Base-by-base conservation (phyloP, 2,888 invertebrate species). In the Clepsis dumicolana region DNA sequence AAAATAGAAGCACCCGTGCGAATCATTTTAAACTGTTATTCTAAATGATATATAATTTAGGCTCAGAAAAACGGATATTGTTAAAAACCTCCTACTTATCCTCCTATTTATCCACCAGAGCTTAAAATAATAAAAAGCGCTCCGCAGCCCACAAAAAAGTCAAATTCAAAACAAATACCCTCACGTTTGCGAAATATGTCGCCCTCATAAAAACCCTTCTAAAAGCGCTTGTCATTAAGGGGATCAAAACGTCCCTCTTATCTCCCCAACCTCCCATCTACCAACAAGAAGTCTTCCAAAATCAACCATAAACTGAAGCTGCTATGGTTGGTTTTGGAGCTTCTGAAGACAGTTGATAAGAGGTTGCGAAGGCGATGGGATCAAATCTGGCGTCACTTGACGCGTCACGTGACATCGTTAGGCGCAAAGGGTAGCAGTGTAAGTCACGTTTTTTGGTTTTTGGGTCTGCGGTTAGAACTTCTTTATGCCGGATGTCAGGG, bases 381-480 rank as follows among this genome's bases (percentile, higher is more conserved):
- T 67, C 67, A 70, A 70, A 70, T 67, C 67, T 29, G 52, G 56
- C 63, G 64, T 70, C 71, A 71, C 62, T 69, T 65, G 71, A 52
- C 71, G 61, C 60, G 62, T 57, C 70, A 70, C 67, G 70, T 63
- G 70, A 57, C 54, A 68, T 72, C 72, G 72, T 72, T 72, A 72
- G 62, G 56, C 52, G 21, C 7, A 1, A 3, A 16, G 62, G 50
- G 56, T 63, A 56, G 21, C 35, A 38, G 12, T 21, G 18, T 44
- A 56, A 62, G 48, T 38, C 27, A 50, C 21, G 29, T 67, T 67
- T 67, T 66, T 62, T 35, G 38, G 59, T 41, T 50, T 52, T 57
- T 24, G 59, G 59, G 25, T 25, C 12, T 38, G 38, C 12, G 57
- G 65, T 65, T 29, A 27, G 10, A 38, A 29, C 38, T 41, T 63